These are phyloP conservation scores for Lasioglossum marginatum DNA, from an alignment of 2,888 invertebrate genomes.

Conservation along the genomic window DNA sequence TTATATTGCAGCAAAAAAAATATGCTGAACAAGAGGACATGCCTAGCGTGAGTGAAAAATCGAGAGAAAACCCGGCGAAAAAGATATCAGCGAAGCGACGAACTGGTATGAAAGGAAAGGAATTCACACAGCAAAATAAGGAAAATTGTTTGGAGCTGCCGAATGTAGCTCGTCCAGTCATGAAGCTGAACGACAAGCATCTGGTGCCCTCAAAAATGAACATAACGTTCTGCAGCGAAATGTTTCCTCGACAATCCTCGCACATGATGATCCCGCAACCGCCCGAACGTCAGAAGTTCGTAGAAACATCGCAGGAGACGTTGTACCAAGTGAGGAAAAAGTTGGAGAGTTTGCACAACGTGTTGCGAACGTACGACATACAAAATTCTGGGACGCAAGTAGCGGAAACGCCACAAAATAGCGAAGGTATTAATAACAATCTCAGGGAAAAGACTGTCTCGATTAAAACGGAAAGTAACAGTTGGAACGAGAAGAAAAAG, in stretches of 20 bases:
- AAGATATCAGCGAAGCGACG: not conserved
- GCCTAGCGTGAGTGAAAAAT: not conserved
- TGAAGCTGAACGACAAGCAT: slow-evolving; percentile 24
- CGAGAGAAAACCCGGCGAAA: not conserved
- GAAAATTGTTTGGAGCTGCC: slow-evolving; percentile 25
- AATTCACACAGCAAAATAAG: not conserved
- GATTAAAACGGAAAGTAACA: not conserved
- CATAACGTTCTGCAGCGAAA: slow-evolving; percentile 49
- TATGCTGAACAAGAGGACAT: not conserved
- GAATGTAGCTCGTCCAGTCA: slow-evolving; percentile 22
- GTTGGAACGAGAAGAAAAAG: slow-evolving; percentile 4
- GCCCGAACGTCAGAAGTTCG: slow-evolving; percentile 12
- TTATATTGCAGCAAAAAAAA: slow-evolving; percentile 26
- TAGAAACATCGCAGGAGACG: slow-evolving; percentile 56
- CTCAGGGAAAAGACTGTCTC: slow-evolving; percentile 23
- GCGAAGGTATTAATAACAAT: slow-evolving; percentile 20
- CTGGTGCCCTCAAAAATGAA: slow-evolving; percentile 50
- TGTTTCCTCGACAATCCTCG: slow-evolving; percentile 35
- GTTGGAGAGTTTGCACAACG: slow-evolving; percentile 73
- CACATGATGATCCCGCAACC: slow-evolving; percentile 18
- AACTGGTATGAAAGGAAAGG: not conserved
- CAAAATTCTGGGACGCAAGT: slow-evolving; percentile 27
- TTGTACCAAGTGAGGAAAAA: slow-evolving; percentile 72
- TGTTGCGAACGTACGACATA: slow-evolving; percentile 65
- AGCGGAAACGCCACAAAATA: not conserved